Percentiles rank a stretch among this genome's conserved stretches.
phyloP scores from a whole-genome alignment of 2,888 invertebrate species.

The Ectobius pallidus region DNA sequence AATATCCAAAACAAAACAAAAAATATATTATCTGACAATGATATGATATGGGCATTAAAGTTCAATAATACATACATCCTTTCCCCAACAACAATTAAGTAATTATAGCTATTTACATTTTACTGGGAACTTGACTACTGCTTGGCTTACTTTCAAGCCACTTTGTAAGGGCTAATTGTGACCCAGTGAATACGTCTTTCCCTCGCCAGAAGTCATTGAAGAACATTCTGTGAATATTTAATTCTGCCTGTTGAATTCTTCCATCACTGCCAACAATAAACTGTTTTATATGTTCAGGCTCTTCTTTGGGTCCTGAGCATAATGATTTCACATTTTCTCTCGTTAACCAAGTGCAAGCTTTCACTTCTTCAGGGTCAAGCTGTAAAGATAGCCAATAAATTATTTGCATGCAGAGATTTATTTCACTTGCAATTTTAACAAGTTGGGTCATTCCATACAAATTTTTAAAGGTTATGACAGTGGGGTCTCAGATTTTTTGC shows the following conservation, averaged over 20 bases:
- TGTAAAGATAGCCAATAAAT: conserved; percentile 42
- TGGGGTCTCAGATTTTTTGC: no score
- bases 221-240: conserved; percentile 39
- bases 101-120: conserved; percentile 4
- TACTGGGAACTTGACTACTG: not conserved
- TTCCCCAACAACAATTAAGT: no score
- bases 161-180: conserved; percentile 40
- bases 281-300: conserved; percentile 8
- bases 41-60: no score
- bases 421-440: no score
- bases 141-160: conserved; percentile 34
- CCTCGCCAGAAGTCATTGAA: conserved; percentile 34
- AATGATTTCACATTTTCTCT: conserved; percentile 17
- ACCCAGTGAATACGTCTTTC: conserved; percentile 39
- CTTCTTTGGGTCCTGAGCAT: not conserved
- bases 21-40: no score
- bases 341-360: conserved; percentile 52
- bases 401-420: not conserved
- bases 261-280: conserved; percentile 28
- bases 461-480: no score
- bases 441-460: no score
- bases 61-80: no score
- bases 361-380: conserved; percentile 52
- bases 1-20: no score
- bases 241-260: not conserved